These are phyloP conservation scores for Rhabdornis inornatus DNA, from an alignment of 2,113 vertebrate genomes.

Conservation along the genomic window DNA sequence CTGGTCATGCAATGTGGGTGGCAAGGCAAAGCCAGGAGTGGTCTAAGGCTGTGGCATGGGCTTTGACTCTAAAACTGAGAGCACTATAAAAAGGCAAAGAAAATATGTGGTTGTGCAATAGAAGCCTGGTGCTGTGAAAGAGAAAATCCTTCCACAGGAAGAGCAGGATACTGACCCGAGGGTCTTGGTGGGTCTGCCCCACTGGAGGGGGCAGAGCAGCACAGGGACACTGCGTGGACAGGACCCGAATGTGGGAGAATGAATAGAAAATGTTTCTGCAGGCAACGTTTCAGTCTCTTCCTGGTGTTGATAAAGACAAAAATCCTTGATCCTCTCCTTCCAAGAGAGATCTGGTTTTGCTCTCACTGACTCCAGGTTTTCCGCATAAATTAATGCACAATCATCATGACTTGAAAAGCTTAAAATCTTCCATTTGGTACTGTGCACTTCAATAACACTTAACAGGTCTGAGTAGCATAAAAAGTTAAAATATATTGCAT, in stretches of 20 bases:
- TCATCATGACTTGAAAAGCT: neutral
- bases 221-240: neutral
- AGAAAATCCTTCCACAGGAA: neutral
- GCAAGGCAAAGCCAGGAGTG: conserved; percentile 23
- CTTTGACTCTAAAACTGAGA: neutral
- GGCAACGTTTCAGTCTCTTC: neutral
- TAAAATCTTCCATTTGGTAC: neutral
- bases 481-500: neutral
- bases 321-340: neutral
- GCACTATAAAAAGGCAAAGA: conserved; percentile 4
- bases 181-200: neutral
- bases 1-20: conserved; percentile 45
- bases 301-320: neutral
- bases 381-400: neutral
- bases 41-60: neutral
- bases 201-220: neutral
- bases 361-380: neutral
- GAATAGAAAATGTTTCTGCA: neutral
- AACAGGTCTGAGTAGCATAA: neutral
- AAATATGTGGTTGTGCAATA: conserved; percentile 36
- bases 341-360: neutral
- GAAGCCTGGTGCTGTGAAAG: neutral
- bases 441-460: neutral
- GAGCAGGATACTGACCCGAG: neutral
- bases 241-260: neutral